A percentile compares a stretch with the other conserved stretches of the same genome.
Evolutionary conservation across 1,140 invertebrate species (phyloP).

Genomic region (Vanessa atalanta): DNA sequence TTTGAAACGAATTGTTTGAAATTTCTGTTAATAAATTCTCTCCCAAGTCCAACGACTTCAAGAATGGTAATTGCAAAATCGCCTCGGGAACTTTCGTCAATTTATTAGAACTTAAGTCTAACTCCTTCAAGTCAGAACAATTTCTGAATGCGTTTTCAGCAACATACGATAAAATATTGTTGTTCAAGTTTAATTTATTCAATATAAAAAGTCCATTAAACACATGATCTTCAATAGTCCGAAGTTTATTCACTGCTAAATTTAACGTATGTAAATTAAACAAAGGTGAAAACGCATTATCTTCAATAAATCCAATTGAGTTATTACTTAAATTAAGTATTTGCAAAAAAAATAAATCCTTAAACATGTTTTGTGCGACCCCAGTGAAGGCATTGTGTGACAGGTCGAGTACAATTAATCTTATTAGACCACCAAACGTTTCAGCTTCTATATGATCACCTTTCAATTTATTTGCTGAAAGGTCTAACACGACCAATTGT

Average conservation of each 20-base stretch:
- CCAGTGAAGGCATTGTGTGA: constrained; percentile 85
- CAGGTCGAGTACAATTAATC: constrained; percentile 86
- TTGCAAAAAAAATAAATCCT: constrained; percentile 90
- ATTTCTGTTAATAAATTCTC: constrained; percentile 90
- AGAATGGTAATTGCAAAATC: constrained; percentile 86
- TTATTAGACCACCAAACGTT: constrained; percentile 86
- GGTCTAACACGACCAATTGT: constrained; percentile 86
- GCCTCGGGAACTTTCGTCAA: constrained; percentile 87
- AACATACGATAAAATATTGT: constrained; percentile 87
- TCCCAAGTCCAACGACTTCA: constrained; percentile 90
- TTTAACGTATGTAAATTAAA: constrained; percentile 91
- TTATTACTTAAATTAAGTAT: constrained; percentile 91
- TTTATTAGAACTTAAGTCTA: constrained; percentile 91
- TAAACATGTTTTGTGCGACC: constrained; percentile 86
- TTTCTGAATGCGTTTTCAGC: constrained; percentile 91
- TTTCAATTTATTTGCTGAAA: constrained; percentile 87
- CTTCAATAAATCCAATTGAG: constrained; percentile 87
- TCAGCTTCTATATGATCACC: constrained; percentile 85
- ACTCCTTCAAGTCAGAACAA: constrained; percentile 88
- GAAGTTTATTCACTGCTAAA: constrained; percentile 88
- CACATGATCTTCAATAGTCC: constrained; percentile 86
- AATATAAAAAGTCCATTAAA: constrained; percentile 91
- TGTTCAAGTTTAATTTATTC: constrained; percentile 89
- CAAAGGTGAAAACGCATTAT: constrained; percentile 89
- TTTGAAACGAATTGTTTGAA: constrained; percentile 86